Percentiles rank a stretch among this genome's conserved stretches.
Evolutionary conservation across 2,113 vertebrate species (phyloP).

Genomic region (Crotalus tigris): DNA sequence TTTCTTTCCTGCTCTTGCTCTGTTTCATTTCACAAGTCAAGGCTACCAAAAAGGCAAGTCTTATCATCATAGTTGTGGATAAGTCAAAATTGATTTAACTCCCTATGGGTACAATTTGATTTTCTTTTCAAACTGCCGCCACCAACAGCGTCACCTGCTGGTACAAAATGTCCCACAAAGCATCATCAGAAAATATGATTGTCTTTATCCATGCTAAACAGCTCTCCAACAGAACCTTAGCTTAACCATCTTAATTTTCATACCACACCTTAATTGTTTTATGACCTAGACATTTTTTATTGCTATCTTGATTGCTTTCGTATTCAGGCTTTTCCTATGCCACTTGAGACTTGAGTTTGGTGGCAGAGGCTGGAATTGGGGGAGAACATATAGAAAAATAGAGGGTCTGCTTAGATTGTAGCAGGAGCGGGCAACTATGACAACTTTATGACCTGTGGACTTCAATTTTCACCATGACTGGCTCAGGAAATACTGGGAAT

Average conservation of each 20-base stretch:
- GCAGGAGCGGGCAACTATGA: background rate
- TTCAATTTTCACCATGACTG: background rate
- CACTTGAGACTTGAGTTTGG: background rate
- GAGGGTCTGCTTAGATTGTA: no score
- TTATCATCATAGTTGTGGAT: background rate
- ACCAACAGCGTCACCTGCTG: background rate
- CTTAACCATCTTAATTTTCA: no score
- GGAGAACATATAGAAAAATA: background rate
- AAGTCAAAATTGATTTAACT: background rate
- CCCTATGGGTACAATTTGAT: background rate
- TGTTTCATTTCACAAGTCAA: background rate
- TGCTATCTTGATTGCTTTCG: no score
- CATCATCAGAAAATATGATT: background rate
- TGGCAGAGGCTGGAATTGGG: background rate
- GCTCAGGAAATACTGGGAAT: background rate
- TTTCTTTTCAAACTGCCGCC: no score
- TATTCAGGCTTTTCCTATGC: background rate
- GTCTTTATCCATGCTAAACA: background rate
- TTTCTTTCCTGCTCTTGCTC: background rate
- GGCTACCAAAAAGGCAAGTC: background rate
- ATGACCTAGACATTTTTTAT: background rate
- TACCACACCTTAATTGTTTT: background rate
- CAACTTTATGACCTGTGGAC: background rate
- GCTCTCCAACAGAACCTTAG: no score
- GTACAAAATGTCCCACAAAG: background rate